Conservation (phyloP, 1,140 invertebrate genomes). For the Bombus pascuorum region DNA sequence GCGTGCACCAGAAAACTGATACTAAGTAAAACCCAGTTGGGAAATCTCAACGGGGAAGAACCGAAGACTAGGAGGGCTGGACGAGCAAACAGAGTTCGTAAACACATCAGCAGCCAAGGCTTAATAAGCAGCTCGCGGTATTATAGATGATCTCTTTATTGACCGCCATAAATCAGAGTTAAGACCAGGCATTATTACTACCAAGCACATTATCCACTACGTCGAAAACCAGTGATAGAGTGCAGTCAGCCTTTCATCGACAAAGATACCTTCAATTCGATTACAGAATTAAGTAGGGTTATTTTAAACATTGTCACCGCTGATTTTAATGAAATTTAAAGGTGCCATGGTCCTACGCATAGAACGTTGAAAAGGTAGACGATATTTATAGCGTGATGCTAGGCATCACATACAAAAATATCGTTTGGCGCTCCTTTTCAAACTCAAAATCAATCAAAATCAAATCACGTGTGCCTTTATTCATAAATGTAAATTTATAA, state of each 20-base stretch:
- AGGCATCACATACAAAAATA: no score
- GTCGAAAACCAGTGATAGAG: slow-evolving; percentile 37
- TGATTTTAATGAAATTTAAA: no score
- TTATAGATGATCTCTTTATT: slow-evolving; percentile 59
- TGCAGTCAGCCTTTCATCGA: not conserved
- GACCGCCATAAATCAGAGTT: slow-evolving; percentile 56
- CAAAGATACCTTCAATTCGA: slow-evolving; percentile 24
- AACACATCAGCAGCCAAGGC: slow-evolving; percentile 35
- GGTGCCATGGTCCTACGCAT: no score
- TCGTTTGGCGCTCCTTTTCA: no score
- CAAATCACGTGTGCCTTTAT: no score
- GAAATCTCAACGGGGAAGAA: not conserved
- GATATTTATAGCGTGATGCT: no score
- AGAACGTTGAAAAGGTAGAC: no score
- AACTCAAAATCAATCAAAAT: no score
- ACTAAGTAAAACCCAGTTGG: not conserved
- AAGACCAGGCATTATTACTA: slow-evolving; percentile 46
- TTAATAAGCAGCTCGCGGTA: slow-evolving; percentile 47
- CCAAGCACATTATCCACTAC: slow-evolving; percentile 31
- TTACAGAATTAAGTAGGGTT: no score
- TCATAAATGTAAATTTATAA: no score
- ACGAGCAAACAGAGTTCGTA: slow-evolving; percentile 42
- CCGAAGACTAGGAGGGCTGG: not conserved
- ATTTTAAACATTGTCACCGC: no score
- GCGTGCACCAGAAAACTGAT: slow-evolving; percentile 34